Percentiles rank a stretch among this genome's conserved stretches.
phyloP scores from a whole-genome alignment of 2,797 vertebrate genomes.

The Megaceryle alcyon region DNA sequence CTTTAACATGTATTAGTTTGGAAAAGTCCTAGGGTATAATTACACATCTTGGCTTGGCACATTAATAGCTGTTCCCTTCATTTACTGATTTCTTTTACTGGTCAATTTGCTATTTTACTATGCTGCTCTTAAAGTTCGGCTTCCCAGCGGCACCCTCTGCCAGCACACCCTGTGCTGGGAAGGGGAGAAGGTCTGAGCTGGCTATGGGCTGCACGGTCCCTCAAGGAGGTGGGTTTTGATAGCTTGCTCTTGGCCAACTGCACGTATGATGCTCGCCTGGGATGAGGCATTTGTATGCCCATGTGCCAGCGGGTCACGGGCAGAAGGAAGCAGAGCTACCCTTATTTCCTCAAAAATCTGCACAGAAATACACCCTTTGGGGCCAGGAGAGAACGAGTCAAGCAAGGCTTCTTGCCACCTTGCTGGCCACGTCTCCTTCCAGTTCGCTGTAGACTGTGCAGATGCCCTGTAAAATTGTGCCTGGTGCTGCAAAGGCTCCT shows the following conservation, averaged over 20 bases:
- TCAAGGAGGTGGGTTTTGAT: neutral
- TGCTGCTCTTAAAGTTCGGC: neutral
- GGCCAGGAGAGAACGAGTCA: neutral
- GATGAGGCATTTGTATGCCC: neutral
- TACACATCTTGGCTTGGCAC: constrained; percentile 66
- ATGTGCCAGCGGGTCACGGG: neutral
- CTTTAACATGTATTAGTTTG: constrained; percentile 72
- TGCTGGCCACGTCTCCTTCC: rapidly evolving
- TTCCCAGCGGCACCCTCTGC: neutral
- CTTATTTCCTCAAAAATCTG: neutral
- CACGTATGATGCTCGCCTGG: rapidly evolving
- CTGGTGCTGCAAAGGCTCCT: neutral
- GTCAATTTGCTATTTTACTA: constrained; percentile 67
- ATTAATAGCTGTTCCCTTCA: constrained; percentile 71
- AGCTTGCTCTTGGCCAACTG: neutral
- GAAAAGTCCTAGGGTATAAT: constrained; percentile 68
- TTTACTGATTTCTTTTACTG: constrained; percentile 72
- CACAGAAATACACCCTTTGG: neutral
- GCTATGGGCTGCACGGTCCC: neutral
- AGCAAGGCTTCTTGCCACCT: neutral
- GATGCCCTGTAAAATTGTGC: neutral
- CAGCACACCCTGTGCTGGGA: neutral
- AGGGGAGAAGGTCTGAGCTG: neutral
- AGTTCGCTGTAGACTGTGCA: rapidly evolving
- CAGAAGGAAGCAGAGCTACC: neutral